Evolutionary conservation across 2,113 vertebrate genomes (phyloP).

Genomic region (Bubalus kerabau): DNA sequence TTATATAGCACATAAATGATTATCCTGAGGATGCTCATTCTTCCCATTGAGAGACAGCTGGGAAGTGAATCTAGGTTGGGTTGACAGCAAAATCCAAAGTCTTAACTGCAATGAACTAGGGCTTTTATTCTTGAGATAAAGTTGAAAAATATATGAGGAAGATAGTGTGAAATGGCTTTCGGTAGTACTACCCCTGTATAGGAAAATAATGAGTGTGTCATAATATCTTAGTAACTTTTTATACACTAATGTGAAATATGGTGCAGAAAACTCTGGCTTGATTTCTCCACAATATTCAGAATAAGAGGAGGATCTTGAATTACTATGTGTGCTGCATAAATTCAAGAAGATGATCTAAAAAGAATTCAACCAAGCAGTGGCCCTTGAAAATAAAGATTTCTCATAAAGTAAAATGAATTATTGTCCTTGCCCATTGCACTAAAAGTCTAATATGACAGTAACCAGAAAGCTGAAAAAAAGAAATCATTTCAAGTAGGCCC

Average conservation of each 20-base stretch:
- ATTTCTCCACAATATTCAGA: background rate
- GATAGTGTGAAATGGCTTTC: background rate
- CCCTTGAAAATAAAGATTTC: conserved; percentile 60
- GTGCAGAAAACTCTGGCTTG: background rate
- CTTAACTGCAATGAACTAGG: background rate
- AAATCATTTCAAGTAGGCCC: background rate
- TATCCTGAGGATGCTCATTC: background rate
- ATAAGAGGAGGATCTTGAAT: background rate
- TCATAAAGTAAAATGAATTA: conserved; percentile 53
- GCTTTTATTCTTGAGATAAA: background rate
- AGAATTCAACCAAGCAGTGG: conserved; percentile 36
- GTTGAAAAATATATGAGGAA: background rate
- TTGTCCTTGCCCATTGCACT: background rate
- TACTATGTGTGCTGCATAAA: background rate
- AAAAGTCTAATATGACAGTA: conserved; percentile 36
- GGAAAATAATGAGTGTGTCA: background rate
- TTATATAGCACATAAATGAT: background rate
- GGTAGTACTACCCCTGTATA: background rate
- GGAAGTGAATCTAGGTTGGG: background rate
- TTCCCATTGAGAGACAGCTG: background rate
- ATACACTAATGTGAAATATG: background rate
- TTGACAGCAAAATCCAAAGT: background rate
- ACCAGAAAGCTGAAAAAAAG: background rate
- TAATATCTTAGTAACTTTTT: background rate
- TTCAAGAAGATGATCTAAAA: conserved; percentile 28